Evolutionary conservation across 2,888 invertebrate species (phyloP).

Genomic region (Lampropteryx suffumata): DNA sequence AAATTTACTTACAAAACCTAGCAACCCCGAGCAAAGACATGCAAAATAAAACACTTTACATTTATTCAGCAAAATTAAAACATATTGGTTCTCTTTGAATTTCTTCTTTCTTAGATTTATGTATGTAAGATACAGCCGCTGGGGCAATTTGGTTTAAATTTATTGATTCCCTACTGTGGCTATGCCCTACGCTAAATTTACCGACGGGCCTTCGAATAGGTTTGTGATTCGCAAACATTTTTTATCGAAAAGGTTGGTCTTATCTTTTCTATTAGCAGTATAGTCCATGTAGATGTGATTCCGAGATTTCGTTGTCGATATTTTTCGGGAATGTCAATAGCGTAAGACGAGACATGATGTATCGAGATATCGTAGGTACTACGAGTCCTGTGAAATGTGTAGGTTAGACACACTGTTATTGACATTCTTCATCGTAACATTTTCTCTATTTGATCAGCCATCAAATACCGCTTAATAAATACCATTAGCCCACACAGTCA

Average conservation of each 20-base stretch:
- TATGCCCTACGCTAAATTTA: slow-evolving; percentile 42
- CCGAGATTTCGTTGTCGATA: neutral
- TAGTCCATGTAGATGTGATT: slow-evolving; percentile 20
- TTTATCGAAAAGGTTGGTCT: slow-evolving; percentile 31
- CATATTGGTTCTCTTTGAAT: slow-evolving; percentile 35
- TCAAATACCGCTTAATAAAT: slow-evolving; percentile 39
- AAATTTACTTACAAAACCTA: too few species aligned
- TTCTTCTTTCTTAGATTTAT: slow-evolving; percentile 42
- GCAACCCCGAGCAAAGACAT: too few species aligned
- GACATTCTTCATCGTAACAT: neutral
- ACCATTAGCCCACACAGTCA: slow-evolving; percentile 33
- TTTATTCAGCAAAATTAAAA: slow-evolving; percentile 32
- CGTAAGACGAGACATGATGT: too few species aligned
- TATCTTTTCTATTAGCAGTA: slow-evolving; percentile 30
- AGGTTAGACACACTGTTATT: too few species aligned
- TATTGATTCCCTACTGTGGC: slow-evolving; percentile 44
- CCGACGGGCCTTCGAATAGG: slow-evolving; percentile 29
- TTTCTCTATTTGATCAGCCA: slow-evolving; percentile 15
- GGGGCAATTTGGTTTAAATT: slow-evolving; percentile 46
- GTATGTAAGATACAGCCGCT: slow-evolving; percentile 41
- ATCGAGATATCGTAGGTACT: too few species aligned
- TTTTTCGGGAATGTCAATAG: slow-evolving; percentile 2
- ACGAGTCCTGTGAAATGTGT: too few species aligned
- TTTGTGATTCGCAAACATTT: slow-evolving; percentile 38
- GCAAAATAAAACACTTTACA: slow-evolving; percentile 20